phyloP scores from a whole-genome alignment of 2,797 vertebrate genomes.

The Pempheris klunzingeri region DNA sequence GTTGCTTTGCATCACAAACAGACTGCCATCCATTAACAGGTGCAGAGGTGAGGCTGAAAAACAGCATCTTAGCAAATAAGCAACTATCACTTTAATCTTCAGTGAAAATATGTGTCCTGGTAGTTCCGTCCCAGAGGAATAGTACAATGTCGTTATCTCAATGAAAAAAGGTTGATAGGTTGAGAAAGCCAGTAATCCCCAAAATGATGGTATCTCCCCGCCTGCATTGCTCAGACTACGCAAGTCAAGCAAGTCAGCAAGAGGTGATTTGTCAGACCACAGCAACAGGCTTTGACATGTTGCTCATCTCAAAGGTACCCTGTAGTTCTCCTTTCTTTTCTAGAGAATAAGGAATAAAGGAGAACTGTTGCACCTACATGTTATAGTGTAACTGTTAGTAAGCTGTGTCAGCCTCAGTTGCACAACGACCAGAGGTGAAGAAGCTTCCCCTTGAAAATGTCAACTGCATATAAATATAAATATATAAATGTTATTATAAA shows the following conservation, averaged over 20 bases:
- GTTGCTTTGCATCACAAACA: background rate
- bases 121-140: too few species aligned
- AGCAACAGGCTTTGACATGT: constrained; percentile 54
- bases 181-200: background rate
- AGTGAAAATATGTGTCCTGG: background rate
- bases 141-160: background rate
- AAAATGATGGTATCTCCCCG: background rate
- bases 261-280: too few species aligned
- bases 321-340: background rate
- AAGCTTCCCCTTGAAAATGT: background rate
- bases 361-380: background rate
- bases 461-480: too few species aligned
- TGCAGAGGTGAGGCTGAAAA: background rate
- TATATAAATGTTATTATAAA: too few species aligned
- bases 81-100: background rate
- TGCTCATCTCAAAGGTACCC: background rate
- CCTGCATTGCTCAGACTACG: constrained; percentile 2
- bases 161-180: background rate
- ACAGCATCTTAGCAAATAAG: background rate
- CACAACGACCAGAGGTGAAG: background rate
- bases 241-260: too few species aligned
- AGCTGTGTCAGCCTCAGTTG: background rate
- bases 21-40: background rate
- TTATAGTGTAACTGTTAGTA: background rate
- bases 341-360: background rate